Base-by-base conservation (phyloP, 2,888 invertebrate species). In the Tetropium fuscum region DNA sequence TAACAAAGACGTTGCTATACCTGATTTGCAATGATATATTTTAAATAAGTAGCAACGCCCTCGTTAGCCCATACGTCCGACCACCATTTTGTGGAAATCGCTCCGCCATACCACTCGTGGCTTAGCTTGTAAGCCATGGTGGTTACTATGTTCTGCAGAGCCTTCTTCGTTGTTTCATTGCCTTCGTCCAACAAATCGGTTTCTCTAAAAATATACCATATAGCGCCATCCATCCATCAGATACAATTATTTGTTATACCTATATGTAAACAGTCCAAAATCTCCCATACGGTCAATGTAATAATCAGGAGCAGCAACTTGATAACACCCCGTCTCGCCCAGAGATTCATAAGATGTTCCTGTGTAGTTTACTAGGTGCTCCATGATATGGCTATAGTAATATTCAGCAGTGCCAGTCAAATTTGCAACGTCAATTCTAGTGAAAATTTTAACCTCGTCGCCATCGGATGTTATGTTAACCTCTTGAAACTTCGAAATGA, bases 51-150 rank as follows among this genome's bases (percentile, higher is more conserved):
- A 1, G 47, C 19, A 19, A 47, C 47, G 20, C 20, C 47, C n/a
- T 47, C 47, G 20, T 47, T 47, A 3, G 34, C 47, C 47, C 47
- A 47, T 3, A 47, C 19, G 7, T 47, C 47, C 11, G 47, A 47
- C 47, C 47, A 47, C 47, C 47, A 47, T 19, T 18, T 47, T 2
- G 47, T 47, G 5, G 47, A 11, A 10, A 47, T 11, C 2, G 11
- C 19, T 8, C 32, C 47, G 1, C 47, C 34, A 47, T 19, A 47
- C 47, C 47, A 47, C 13, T 47, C 11, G 20, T 47, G 47, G 11
- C 34, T 20, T 20, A 47, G 7, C 19, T 47, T 34, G 20, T 47
- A 34, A 1, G 34, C 19, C 20, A 47, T 19, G 1, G 47, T 1
- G 2, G n/a, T 19, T 7, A 47, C 0, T 19, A 47, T 47, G 3